phyloP scores from a whole-genome alignment of 1,140 invertebrate species.

The Rhagoletis zephyria region DNA sequence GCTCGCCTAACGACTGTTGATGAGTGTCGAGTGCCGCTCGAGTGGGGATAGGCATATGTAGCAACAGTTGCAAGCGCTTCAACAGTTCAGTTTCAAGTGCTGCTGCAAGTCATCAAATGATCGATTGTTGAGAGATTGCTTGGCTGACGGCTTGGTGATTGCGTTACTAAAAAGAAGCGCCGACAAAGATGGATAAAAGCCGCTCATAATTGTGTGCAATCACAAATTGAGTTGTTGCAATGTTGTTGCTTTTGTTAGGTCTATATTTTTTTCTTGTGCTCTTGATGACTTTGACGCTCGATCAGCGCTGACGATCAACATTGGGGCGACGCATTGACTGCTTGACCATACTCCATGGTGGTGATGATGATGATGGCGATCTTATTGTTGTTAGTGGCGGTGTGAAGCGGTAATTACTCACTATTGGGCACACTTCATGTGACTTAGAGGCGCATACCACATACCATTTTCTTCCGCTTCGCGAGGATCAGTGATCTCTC shows the following conservation, averaged over 20 bases:
- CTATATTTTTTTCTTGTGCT: background rate
- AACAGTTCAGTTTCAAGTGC: constrained; percentile 40
- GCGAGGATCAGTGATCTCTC: background rate
- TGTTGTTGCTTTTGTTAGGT: background rate
- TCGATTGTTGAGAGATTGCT: constrained; percentile 11
- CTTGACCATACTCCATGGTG: background rate
- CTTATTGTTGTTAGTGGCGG: background rate
- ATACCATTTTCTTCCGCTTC: background rate
- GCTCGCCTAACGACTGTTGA: background rate
- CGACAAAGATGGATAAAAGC: background rate
- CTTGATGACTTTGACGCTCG: background rate
- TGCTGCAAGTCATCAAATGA: constrained; percentile 49
- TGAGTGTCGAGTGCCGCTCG: background rate
- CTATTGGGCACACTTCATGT: constrained; percentile 72
- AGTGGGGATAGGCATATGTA: constrained; percentile 2
- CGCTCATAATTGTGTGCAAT: constrained; percentile 29
- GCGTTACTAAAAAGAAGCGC: constrained; percentile 37
- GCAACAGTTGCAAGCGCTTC: background rate
- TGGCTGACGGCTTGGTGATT: background rate
- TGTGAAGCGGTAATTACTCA: constrained; percentile 66
- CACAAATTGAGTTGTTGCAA: constrained; percentile 40
- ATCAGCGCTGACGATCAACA: background rate
- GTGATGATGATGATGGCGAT: constrained; percentile 17
- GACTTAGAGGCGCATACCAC: constrained; percentile 56
- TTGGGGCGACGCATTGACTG: constrained; percentile 28